phyloP scores from a whole-genome alignment of 2,797 vertebrate species.

The Cyclura pinguis region DNA sequence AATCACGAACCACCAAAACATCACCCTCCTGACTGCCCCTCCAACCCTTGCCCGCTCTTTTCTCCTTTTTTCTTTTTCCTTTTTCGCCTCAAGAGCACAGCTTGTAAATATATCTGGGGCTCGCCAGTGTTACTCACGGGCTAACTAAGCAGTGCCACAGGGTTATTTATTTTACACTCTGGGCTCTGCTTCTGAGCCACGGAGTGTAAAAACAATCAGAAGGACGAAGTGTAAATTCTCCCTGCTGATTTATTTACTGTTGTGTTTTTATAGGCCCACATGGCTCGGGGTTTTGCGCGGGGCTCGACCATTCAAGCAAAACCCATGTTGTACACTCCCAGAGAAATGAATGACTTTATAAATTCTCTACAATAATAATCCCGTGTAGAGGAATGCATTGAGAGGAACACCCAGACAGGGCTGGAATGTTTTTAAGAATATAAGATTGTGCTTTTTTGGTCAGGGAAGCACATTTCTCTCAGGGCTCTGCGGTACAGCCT shows the following conservation, averaged over 20 bases:
- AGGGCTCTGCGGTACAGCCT: slow-evolving; percentile 76
- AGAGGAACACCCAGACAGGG: slow-evolving; percentile 73
- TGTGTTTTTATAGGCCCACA: slow-evolving; percentile 93
- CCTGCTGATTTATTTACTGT: slow-evolving; percentile 90
- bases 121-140: slow-evolving; percentile 54
- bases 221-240: slow-evolving; percentile 77
- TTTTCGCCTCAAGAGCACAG: slow-evolving; percentile 31
- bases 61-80: neutral
- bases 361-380: slow-evolving; percentile 94
- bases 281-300: slow-evolving; percentile 87
- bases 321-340: slow-evolving; percentile 91
- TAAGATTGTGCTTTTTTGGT: slow-evolving; percentile 81
- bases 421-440: slow-evolving; percentile 78
- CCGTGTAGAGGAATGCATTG: slow-evolving; percentile 86
- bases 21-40: neutral
- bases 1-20: slow-evolving; percentile 65
- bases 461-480: slow-evolving; percentile 79
- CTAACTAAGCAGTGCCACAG: slow-evolving; percentile 67
- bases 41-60: neutral
- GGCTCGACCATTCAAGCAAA: slow-evolving; percentile 87
- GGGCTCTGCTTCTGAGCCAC: slow-evolving; percentile 73
- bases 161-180: slow-evolving; percentile 81
- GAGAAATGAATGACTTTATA: slow-evolving; percentile 95
- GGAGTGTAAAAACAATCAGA: slow-evolving; percentile 82
- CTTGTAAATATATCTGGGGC: slow-evolving; percentile 40